Evolutionary conservation across 1,140 invertebrate species (phyloP), one percentile per base, ranked within the genome.

Genomic region (Periplaneta americana): DNA sequence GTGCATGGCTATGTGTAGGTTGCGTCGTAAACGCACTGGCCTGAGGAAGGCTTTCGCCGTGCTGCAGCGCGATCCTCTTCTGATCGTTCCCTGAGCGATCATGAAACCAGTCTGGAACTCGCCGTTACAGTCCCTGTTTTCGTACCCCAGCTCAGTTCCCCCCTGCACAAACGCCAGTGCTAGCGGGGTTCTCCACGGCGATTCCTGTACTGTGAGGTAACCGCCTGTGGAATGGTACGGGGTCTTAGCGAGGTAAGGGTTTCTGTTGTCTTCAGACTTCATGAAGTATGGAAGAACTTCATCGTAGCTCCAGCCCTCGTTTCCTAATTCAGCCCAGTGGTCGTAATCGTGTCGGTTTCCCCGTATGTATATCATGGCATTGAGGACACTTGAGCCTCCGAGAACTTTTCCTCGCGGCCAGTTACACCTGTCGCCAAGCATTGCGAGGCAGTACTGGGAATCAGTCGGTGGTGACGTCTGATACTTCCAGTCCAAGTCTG

Each of bases 401-500:
- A 97, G 90, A 5, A 97, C 95, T 87, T 95, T 96, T 33, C 96
- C 96, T 80, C 96, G 89, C 1, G 96, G 95, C 95, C 96, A 97
- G 87, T 96, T 95, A 85, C 96, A 97, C 34, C 95, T 90, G 86
- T 96, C 94, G 0, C 93, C 95, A 39, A 93, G 91, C 95, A 96
- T 96, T 1, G 94, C 95, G 78, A 95, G 90, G 85, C 95, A 96
- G 86, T 96, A 96, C 2, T 92, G 91, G 13, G 93, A 84, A 17
- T 86, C 85, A 15, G 83, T 78, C 80, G 95, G 96, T 0, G 96
- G 96, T 13, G 94, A 93, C 15, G 97, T 98, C 88, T 96, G 93
- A 87, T 96, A 98, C 87, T 96, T 93, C 98, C 97, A 99, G 89
- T 98, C 97, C 85, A 97, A 89, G 13, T 95, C 93, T 0, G 94